Conservation (phyloP, 1,140 invertebrate genomes). For the Delia radicum region DNA sequence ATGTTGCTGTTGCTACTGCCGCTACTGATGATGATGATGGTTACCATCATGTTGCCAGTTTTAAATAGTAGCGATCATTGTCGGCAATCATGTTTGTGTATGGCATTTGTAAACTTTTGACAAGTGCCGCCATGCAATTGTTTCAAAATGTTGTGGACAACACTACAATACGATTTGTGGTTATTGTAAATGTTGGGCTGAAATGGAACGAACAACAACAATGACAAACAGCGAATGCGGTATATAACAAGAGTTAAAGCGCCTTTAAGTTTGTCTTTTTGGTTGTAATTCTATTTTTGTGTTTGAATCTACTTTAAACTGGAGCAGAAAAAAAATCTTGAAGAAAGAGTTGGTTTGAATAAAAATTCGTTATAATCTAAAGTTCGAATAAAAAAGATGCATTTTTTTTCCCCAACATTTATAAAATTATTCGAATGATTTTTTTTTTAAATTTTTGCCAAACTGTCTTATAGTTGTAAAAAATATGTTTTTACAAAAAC, state of each 20-base stretch:
- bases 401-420: too few relatives aligned
- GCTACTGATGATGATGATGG: background rate
- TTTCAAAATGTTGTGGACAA: conserved; percentile 6
- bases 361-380: too few relatives aligned
- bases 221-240: background rate
- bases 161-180: background rate
- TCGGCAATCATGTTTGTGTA: conserved; percentile 10
- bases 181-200: background rate
- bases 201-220: background rate
- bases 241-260: conserved; percentile 14
- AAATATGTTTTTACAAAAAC: too few relatives aligned
- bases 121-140: conserved; percentile 23
- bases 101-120: conserved; percentile 24
- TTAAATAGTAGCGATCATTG: background rate
- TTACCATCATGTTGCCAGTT: background rate
- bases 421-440: too few relatives aligned
- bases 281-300: background rate
- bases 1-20: background rate
- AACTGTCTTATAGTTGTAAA: too few relatives aligned
- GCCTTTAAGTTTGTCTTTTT: conserved; percentile 9
- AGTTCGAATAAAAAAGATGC: too few relatives aligned
- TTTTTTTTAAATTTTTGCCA: too few relatives aligned
- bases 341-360: too few relatives aligned
- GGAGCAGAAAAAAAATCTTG: too few relatives aligned
- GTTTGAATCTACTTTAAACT: too few relatives aligned